Base-by-base conservation (phyloP, 2,797 vertebrate genomes). In the Perodicticus potto region DNA sequence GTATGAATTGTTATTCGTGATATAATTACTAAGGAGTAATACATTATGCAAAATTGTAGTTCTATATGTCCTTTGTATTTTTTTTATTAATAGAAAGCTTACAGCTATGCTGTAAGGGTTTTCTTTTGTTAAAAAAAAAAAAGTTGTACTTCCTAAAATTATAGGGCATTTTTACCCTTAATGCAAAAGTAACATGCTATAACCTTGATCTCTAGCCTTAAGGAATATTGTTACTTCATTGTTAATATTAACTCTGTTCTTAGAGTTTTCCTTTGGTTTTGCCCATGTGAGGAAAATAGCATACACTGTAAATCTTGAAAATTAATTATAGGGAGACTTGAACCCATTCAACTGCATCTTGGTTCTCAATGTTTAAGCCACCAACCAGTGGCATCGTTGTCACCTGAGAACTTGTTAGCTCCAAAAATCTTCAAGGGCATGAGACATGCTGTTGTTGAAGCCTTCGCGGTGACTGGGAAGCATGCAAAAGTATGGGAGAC, bases 321-420 rank as follows among this genome's bases (percentile, higher is more conserved):
- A 69, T 57, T 57, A 93, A 84, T 10, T 76, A 14, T 72, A 55
- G 88, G 72, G 91, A 43, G 34, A 91, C 65, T 80, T 76, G 57
- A 88, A 78, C 55, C 9, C n/a, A 80, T 23, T 69, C 23, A 40
- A 1, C 17, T 86, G 11, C 1, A 37, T 53, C 45, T 72, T 70
- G 22, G 17, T 82, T 65, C 23, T 92, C 19, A 45, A 76, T 73
- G 22, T 63, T 57, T 45, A 49, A 2, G 34, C 2, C 27, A 5
- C 13, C 5, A 89, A 43, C 29, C n/a, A 49, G 53, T 13, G 57
- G 13, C n/a, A 37, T 55, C 61, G 19, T 20, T 17, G 82, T 69
- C 69, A 59, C 34, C 34, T 70, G 43, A 78, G 91, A 93, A 84
- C 69, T 83, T 94, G 11, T 72, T 93, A 93, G 78, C 87, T 84